Evolutionary conservation across 1,140 invertebrate species (phyloP), one percentile per base, ranked within the genome.

Genomic region (Neotoxoptera formosana): DNA sequence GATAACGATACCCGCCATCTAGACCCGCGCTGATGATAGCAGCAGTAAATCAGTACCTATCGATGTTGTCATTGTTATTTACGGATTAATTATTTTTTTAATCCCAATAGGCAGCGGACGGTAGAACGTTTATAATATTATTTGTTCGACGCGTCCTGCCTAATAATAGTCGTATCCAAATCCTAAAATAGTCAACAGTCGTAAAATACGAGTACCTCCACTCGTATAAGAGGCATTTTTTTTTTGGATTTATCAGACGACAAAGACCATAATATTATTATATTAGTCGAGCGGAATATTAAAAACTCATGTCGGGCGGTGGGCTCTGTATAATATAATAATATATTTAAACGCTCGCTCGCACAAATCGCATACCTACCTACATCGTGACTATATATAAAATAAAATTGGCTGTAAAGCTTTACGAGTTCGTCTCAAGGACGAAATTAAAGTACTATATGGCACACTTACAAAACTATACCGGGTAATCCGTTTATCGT

Each of bases 321-420:
- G 60, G 4, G 4, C 60, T 17, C 30, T 76, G 17, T 17, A 67
- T 17, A 23, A 21, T 53, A 53, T 53, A 21, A 21, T 48, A 48
- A 21, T n/a, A 67, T 76, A 34, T 30, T 76, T 76, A 67, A 76
- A 76, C 17, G 60, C 14, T 76, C 17, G n/a, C 60, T 6, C 30
- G 60, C n/a, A 76, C 60, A 34, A n/a, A n/a, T n/a, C 30, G 30
- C 60, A 76, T 76, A 76, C 30, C 30, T 14, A 30, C 48, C 11
- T n/a, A 17, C 60, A 3, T 9, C 60, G 60, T 17, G 17, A 76
- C 60, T 76, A 76, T 76, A 76, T 76, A n/a, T 76, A 76, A 76
- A 76, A 76, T 76, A 76, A n/a, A 76, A 76, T n/a, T 76, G 60
- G 60, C 60, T n/a, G 60, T n/a, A 17, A n/a, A 76, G 60, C 60